These are phyloP conservation scores for Habroteleia sp. DNA, from an alignment of 2,888 invertebrate genomes.

Conservation along the genomic window DNA sequence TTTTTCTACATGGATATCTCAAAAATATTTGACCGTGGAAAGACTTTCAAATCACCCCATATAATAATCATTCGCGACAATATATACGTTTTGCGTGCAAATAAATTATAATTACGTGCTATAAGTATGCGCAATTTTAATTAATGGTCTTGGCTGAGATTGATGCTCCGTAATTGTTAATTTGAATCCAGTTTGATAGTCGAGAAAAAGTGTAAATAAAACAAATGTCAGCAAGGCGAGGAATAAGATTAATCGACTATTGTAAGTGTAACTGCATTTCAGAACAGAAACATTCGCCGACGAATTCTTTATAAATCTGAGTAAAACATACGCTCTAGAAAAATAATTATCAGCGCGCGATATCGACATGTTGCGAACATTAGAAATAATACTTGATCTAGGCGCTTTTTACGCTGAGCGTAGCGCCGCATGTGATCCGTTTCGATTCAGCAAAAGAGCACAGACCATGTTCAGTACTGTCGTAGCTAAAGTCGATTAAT, in stretches of 20 bases:
- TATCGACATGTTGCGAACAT: conserved; percentile 42
- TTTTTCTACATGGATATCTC: too few species aligned
- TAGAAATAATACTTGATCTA: conserved; percentile 43
- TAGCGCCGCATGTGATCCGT: conserved; percentile 23
- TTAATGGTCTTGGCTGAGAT: conserved; percentile 23
- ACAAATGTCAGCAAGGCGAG: conserved; percentile 19
- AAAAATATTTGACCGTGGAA: too few species aligned
- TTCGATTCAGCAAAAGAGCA: conserved; percentile 31
- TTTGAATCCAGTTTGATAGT: conserved; percentile 18
- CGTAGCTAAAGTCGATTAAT: conserved; percentile 52
- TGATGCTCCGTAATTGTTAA: conserved; percentile 33
- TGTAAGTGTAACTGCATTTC: conserved; percentile 9
- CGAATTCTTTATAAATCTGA: conserved; percentile 40
- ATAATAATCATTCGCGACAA: conserved; percentile 45
- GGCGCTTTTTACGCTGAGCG: conserved; percentile 27
- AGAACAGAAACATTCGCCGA: conserved; percentile 12
- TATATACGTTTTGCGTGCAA: conserved; percentile 25
- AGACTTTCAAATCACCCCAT: too few species aligned
- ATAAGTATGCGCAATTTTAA: conserved; percentile 37
- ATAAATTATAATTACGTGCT: conserved; percentile 51
- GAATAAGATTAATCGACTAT: conserved; percentile 34
- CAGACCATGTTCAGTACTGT: conserved; percentile 45
- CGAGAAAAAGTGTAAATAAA: conserved; percentile 29
- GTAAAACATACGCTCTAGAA: not conserved
- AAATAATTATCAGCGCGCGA: conserved; percentile 40